phyloP scores from a whole-genome alignment of 1,140 invertebrate genomes.

The Ceratitis capitata region DNA sequence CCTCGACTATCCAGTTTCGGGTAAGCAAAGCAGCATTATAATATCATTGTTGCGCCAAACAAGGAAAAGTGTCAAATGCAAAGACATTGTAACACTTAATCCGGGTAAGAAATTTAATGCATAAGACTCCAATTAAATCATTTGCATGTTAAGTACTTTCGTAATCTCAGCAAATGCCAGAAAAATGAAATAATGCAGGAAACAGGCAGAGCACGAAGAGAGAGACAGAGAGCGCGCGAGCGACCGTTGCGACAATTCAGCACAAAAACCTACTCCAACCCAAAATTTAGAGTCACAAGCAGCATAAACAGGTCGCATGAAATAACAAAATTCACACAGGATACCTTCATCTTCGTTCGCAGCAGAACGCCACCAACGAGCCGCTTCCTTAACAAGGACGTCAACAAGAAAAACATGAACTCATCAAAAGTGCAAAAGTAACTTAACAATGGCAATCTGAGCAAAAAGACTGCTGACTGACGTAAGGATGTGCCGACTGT shows the following conservation, averaged over 20 bases:
- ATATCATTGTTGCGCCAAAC: not conserved
- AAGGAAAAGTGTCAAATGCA: not conserved
- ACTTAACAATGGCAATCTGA: conserved; percentile 20
- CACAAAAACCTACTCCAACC: not conserved
- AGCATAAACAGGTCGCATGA: not conserved
- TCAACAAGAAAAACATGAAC: not conserved
- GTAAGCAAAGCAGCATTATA: not conserved
- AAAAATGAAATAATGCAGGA: not conserved
- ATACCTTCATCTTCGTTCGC: too few relatives aligned
- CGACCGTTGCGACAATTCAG: not conserved
- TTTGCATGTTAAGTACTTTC: not conserved
- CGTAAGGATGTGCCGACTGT: not conserved
- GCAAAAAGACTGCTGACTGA: not conserved
- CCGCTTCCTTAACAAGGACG: not conserved
- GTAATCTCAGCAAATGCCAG: not conserved
- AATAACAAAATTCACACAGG: not conserved
- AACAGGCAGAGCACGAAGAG: not conserved
- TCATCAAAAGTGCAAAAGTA: conserved; percentile 6
- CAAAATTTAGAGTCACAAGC: not conserved
- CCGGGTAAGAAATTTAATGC: conserved; percentile 13
- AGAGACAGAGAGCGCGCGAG: not conserved
- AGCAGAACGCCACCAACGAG: not conserved
- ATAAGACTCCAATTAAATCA: conserved; percentile 5
- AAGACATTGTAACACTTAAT: conserved; percentile 12
- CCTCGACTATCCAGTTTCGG: not conserved